Evolutionary conservation across 1,140 invertebrate species (phyloP).

Genomic region (Eubasilissa regina): DNA sequence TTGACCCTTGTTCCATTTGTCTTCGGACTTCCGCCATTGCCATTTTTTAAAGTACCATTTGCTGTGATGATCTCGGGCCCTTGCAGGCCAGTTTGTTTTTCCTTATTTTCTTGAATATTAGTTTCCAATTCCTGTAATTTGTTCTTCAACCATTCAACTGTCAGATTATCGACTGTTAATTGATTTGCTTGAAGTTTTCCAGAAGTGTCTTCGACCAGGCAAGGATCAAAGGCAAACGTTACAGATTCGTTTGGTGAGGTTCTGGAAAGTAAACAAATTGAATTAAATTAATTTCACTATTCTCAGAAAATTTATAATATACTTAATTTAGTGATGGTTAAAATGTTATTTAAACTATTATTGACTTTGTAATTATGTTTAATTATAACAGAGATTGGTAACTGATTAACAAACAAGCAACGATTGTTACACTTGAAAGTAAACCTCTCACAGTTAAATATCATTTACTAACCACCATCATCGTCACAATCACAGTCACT

Average conservation of each 20-base stretch:
- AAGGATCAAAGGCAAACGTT: conserved; percentile 88
- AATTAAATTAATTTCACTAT: not conserved
- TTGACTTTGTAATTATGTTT: too few species aligned
- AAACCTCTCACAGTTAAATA: too few species aligned
- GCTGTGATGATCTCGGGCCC: conserved; percentile 70
- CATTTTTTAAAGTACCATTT: conserved; percentile 66
- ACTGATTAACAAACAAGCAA: too few species aligned
- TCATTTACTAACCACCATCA: too few species aligned
- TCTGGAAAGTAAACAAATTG: conserved; percentile 70
- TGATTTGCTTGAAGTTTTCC: conserved; percentile 87
- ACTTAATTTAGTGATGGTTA: too few species aligned
- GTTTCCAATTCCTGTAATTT: conserved; percentile 84
- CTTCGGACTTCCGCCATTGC: conserved; percentile 62
- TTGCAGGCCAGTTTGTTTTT: conserved; percentile 73
- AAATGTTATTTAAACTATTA: too few species aligned
- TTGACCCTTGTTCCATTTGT: conserved; percentile 62
- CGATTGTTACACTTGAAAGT: too few species aligned
- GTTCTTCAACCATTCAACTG: conserved; percentile 87
- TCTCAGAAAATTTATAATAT: not conserved
- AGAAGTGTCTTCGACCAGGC: conserved; percentile 86
- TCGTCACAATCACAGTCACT: too few species aligned
- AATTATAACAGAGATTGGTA: too few species aligned
- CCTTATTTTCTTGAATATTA: conserved; percentile 79
- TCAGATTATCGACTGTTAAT: conserved; percentile 92
- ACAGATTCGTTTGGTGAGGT: conserved; percentile 81